phyloP scores from a whole-genome alignment of 2,113 vertebrate genomes.

The Pangasianodon gigas region DNA sequence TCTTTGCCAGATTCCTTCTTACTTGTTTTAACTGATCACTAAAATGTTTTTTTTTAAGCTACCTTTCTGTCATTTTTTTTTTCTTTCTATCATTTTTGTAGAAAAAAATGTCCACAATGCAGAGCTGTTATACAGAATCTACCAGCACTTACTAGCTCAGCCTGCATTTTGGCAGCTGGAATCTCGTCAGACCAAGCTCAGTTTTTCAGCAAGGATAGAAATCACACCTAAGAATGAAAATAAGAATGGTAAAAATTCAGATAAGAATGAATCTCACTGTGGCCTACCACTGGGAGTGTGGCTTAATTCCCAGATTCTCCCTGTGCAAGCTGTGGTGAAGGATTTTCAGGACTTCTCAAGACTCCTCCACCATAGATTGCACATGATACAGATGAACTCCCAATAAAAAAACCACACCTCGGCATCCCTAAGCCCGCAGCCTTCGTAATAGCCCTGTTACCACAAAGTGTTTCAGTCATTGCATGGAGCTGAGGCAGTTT shows the following conservation, averaged over 20 bases:
- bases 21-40: background rate
- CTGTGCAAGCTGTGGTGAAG: background rate
- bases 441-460: slow-evolving; percentile 36
- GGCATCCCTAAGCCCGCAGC: background rate
- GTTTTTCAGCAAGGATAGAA: background rate
- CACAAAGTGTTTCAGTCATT: slow-evolving; percentile 42
- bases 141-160: background rate
- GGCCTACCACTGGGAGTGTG: background rate
- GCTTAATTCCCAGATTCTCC: background rate
- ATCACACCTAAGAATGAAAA: background rate
- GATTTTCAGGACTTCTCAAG: slow-evolving; percentile 2
- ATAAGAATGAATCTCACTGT: background rate
- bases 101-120: background rate
- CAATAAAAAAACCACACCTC: background rate
- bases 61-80: background rate
- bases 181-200: background rate
- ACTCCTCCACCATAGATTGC: background rate
- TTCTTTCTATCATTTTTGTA: background rate
- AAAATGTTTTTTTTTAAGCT: background rate
- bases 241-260: background rate
- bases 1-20: background rate
- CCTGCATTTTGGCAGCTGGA: background rate
- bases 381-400: background rate
- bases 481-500: slow-evolving; percentile 24
- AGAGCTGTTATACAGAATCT: background rate